A percentile compares a stretch with the other conserved stretches of the same genome.
Evolutionary conservation across 2,113 vertebrate species (phyloP).

Genomic region (Microcebus lehilahytsara): DNA sequence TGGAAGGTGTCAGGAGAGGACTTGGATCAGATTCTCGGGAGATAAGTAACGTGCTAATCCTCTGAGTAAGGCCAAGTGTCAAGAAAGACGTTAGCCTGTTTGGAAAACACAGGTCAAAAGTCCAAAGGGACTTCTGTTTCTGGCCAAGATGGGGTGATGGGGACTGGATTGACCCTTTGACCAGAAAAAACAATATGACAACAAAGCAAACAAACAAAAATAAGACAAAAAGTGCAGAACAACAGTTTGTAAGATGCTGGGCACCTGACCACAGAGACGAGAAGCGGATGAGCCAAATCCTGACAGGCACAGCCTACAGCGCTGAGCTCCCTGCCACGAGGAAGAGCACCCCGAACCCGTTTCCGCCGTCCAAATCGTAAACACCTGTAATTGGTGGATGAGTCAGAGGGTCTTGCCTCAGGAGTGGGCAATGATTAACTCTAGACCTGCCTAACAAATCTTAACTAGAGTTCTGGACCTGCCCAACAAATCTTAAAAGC

Average conservation of each 20-base stretch:
- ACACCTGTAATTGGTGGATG: background rate
- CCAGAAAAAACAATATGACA: background rate
- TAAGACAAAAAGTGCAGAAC: background rate
- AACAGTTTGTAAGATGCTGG: background rate
- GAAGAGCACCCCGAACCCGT: background rate
- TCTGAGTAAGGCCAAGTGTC: background rate
- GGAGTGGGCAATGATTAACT: background rate
- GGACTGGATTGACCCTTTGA: background rate
- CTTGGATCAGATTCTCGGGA: background rate
- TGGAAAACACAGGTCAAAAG: background rate
- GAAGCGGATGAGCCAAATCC: background rate
- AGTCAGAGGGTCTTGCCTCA: background rate
- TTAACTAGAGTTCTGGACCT: background rate
- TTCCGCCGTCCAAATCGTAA: background rate
- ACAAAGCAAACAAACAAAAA: background rate
- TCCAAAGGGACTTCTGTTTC: background rate
- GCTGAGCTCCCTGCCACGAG: background rate
- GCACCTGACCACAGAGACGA: background rate
- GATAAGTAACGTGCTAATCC: background rate
- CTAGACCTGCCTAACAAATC: background rate
- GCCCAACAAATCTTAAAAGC: background rate
- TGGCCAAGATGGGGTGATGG: background rate
- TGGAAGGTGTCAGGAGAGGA: background rate
- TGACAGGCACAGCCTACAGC: too few species aligned
- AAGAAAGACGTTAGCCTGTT: background rate